Conservation (phyloP, 2,113 vertebrate species). For the Pyxicephalus adspersus region DNA sequence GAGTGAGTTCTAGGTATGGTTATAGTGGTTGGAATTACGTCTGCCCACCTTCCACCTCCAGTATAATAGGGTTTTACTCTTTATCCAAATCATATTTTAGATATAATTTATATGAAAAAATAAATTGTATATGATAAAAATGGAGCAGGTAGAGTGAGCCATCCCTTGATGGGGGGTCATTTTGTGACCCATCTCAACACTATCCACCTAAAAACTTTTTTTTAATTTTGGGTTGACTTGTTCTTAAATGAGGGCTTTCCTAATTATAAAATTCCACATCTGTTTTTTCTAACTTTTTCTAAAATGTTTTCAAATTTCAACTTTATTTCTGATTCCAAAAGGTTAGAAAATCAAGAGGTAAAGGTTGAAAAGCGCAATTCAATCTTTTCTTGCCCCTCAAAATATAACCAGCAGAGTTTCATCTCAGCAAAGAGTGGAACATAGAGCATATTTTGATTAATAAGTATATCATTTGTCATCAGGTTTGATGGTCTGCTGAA, state of each 20-base stretch:
- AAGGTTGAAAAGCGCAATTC: constrained; percentile 26
- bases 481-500: constrained; percentile 49
- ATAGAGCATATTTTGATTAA: constrained; percentile 38
- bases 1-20: no score
- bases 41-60: no score
- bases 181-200: no score
- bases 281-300: background rate
- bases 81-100: no score
- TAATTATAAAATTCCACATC: background rate
- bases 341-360: background rate
- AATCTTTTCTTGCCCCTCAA: background rate
- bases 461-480: constrained; percentile 45
- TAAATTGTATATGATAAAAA: no score
- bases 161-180: no score
- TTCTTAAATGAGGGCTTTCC: background rate
- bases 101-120: no score
- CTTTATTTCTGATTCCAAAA: background rate
- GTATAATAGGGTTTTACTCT: no score
- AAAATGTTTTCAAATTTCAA: constrained; percentile 10
- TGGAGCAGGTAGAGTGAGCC: no score
- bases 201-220: no score
- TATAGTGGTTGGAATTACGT: no score
- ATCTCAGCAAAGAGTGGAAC: background rate
- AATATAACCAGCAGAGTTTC: constrained; percentile 8
- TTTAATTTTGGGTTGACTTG: no score